A percentile compares a stretch with the other conserved stretches of the same genome.
Evolutionary conservation across 2,113 vertebrate genomes (phyloP).

Genomic region (Penelope pileata): DNA sequence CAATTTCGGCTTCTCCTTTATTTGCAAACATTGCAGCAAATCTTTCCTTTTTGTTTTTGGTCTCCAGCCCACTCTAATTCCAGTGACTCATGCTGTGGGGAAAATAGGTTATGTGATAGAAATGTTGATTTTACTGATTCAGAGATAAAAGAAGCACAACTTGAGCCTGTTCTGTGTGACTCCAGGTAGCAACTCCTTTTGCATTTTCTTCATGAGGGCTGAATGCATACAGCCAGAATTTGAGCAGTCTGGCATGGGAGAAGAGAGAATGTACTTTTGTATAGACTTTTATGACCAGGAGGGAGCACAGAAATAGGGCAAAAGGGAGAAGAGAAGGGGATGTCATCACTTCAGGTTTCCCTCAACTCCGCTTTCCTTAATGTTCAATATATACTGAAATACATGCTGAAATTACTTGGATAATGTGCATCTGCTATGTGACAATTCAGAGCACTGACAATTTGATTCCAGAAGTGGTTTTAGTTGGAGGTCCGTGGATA

Average conservation of each 20-base stretch:
- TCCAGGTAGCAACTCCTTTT: not conserved
- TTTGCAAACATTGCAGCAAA: not conserved
- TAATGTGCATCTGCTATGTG: not conserved
- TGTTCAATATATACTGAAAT: not conserved
- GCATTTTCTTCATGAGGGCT: not conserved
- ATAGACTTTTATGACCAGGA: not conserved
- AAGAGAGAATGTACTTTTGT: fast-evolving
- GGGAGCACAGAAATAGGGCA: not conserved
- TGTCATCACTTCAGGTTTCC: not conserved
- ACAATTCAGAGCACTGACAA: not conserved
- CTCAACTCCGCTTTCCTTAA: not conserved
- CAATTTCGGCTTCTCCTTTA: not conserved
- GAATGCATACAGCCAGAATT: not conserved
- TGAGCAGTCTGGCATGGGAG: not conserved
- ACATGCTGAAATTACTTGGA: not conserved
- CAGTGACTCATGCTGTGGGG: not conserved
- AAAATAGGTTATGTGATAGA: not conserved
- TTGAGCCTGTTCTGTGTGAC: not conserved
- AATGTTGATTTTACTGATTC: not conserved
- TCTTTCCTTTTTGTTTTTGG: not conserved
- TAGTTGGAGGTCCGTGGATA: not conserved
- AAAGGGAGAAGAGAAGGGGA: not conserved
- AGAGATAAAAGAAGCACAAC: not conserved
- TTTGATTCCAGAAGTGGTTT: not conserved
- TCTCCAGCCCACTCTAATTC: not conserved